Percentiles rank a stretch among this genome's conserved stretches.
phyloP scores from a whole-genome alignment of 2,888 invertebrate genomes.

The Latrodectus hesperus region DNA sequence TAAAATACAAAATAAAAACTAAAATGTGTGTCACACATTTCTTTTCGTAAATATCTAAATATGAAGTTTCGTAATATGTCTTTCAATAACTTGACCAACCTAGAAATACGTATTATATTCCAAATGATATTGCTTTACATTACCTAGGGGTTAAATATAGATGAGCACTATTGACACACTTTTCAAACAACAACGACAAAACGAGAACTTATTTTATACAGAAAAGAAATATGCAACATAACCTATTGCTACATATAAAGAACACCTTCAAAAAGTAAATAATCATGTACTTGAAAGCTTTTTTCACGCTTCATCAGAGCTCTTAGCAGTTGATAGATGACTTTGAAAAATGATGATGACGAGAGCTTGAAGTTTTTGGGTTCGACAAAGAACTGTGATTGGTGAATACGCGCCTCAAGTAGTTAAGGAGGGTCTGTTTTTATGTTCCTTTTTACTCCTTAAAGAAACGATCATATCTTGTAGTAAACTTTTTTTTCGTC shows the following conservation, averaged over 20 bases:
- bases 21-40: no score
- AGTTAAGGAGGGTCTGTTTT: background rate
- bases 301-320: constrained; percentile 41
- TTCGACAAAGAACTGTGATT: constrained; percentile 64
- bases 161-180: no score
- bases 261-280: constrained; percentile 16
- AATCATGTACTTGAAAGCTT: constrained; percentile 25
- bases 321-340: constrained; percentile 58
- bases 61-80: no score
- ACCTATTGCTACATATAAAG: constrained; percentile 15
- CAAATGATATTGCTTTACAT: no score
- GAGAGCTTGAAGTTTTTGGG: constrained; percentile 52
- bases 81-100: no score
- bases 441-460: background rate
- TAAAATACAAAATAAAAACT: no score
- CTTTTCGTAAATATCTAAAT: no score
- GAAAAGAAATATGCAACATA: constrained; percentile 18
- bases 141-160: no score
- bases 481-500: constrained; percentile 12
- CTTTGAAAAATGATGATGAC: constrained; percentile 68
- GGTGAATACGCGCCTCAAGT: constrained; percentile 49
- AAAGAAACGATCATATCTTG: constrained; percentile 38
- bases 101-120: no score
- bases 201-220: background rate
- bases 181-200: background rate